These are phyloP conservation scores for Phylloscopus collybita DNA, from an alignment of 2,797 vertebrate genomes.

Conservation along the genomic window DNA sequence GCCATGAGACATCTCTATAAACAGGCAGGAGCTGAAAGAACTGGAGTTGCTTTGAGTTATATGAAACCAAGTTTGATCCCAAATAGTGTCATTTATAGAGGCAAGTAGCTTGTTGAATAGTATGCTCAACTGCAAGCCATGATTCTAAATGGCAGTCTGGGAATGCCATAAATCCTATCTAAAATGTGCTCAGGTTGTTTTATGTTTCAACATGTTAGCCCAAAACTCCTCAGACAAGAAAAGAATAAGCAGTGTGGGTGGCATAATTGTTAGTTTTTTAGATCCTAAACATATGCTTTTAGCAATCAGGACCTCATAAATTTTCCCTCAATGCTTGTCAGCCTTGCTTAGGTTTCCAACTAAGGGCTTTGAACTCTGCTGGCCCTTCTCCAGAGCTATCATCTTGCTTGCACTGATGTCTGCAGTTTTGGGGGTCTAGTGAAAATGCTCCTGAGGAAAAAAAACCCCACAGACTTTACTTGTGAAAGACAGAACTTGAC, in stretches of 20 bases:
- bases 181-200: slow-evolving; percentile 20
- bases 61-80: not conserved
- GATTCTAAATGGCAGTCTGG: not conserved
- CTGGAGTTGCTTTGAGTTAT: not conserved
- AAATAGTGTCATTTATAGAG: slow-evolving; percentile 23
- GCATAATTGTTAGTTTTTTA: slow-evolving; percentile 39
- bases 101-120: not conserved
- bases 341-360: slow-evolving; percentile 2
- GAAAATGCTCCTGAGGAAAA: not conserved
- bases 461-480: not conserved
- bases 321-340: slow-evolving; percentile 19
- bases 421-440: not conserved
- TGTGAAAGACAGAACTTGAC: not conserved
- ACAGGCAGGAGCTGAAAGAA: not conserved
- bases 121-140: not conserved
- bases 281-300: slow-evolving; percentile 14
- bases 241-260: slow-evolving; percentile 54
- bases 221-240: slow-evolving; percentile 15
- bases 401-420: not conserved
- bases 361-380: slow-evolving; percentile 39
- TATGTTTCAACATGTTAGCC: not conserved
- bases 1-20: not conserved
- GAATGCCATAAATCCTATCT: slow-evolving; percentile 19
- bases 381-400: slow-evolving; percentile 45
- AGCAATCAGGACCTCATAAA: slow-evolving; percentile 54